Conservation (phyloP, 2,113 vertebrate species). For the Oryzias curvinotus region DNA sequence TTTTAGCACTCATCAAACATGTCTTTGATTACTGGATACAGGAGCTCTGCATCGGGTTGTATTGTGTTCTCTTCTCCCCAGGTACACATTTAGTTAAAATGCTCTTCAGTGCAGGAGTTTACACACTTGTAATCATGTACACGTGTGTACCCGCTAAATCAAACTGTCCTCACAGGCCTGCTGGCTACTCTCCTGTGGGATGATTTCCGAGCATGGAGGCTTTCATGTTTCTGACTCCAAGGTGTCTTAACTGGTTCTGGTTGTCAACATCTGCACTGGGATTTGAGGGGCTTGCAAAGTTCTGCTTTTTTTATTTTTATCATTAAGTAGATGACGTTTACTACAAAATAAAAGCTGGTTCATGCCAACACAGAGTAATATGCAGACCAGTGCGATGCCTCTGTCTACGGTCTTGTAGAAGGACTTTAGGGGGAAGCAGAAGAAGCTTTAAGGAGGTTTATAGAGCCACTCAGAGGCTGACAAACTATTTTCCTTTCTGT, state of each 20-base stretch:
- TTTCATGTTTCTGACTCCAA: conserved; percentile 56
- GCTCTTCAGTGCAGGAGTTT: conserved; percentile 10
- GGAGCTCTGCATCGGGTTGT: conserved; percentile 42
- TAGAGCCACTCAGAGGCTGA: no score
- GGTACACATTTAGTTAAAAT: conserved; percentile 41
- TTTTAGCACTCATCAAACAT: conserved; percentile 65
- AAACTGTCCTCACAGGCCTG: conserved; percentile 25
- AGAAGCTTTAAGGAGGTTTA: conserved; percentile 13
- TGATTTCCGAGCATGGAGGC: conserved; percentile 32
- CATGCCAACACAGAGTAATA: conserved; percentile 2
- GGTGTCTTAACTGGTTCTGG: conserved; percentile 45
- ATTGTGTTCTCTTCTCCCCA: conserved; percentile 46
- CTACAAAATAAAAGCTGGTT: conserved; percentile 13
- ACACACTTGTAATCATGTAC: conserved; percentile 38
- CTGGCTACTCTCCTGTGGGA: conserved; percentile 30
- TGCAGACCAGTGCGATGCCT: neutral
- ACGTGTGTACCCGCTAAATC: conserved; percentile 17
- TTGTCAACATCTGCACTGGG: conserved; percentile 28
- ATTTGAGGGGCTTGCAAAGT: conserved; percentile 16
- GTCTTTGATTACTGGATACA: conserved; percentile 60
- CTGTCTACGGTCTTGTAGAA: neutral
- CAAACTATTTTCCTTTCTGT: no score
- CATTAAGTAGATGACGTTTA: neutral
- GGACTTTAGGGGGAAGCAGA: neutral
- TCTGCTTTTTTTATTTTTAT: conserved; percentile 2